Base-by-base conservation (phyloP, 2,113 vertebrate species). In the Apodemus speciosus region DNA sequence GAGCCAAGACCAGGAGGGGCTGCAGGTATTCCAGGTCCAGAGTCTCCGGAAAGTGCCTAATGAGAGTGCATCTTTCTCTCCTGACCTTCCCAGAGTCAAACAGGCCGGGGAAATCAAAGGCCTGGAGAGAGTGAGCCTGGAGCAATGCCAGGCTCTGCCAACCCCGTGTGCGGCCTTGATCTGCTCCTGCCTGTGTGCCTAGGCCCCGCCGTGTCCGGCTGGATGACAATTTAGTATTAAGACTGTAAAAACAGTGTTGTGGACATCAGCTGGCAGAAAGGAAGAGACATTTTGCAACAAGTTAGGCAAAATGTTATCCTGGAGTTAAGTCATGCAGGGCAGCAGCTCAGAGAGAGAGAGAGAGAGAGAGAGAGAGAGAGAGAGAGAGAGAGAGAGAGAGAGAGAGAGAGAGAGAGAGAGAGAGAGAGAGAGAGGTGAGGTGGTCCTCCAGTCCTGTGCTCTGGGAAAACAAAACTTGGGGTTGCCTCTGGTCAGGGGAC, bases 231-330 rank as follows among this genome's bases (percentile, higher is more conserved):
- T 25, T 25, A 69, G 84, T 40, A 92, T 46, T 73, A n/a, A 90
- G 90, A 86, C 27, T n/a, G 10, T 46, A 32, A 40, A 64, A 72
- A 80, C 23, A n/a, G 51, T n/a, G 83, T 83, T 51, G 35, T 51
- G 14, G 3, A 81, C 79, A 27, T 27, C n/a, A 40, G 18, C 13
- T 27, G n/a, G 14, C 85, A 75, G 14, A 80, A 30, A 79, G 68
- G 73, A 96, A 91, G 69, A 91, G 8, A 64, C 35, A 75, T 40
- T 92, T 93, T 90, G 90, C 69, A 95, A 90, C 88, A 92, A 83
- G 76, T 88, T 69, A 71, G 49, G 35, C 53, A 85, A 95, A 92
- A 83, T 25, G 77, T 86, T 89, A 85, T 89, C 3, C 15, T 2
- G 9, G 3, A 90, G 16, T 23, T 46, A 60, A 81, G 14, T 18